These are phyloP conservation scores for Brachycybe producta DNA, from an alignment of 2,888 invertebrate species.

Conservation along the genomic window DNA sequence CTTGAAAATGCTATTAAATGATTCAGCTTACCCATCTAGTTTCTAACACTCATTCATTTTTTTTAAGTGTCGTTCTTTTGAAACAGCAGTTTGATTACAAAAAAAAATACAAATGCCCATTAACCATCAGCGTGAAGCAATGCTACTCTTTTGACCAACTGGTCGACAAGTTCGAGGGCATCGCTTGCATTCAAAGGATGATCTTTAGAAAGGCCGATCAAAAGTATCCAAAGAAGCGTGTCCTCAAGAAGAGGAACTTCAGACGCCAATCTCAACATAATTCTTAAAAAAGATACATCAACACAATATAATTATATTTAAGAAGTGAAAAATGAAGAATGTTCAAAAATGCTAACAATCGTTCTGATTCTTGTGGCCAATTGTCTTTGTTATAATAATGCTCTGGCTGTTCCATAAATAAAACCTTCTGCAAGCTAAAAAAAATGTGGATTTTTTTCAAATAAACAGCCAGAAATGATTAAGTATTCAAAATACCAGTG, in stretches of 20 bases:
- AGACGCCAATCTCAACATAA: constrained; percentile 63
- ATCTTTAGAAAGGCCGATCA: constrained; percentile 60
- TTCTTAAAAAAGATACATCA: constrained; percentile 30
- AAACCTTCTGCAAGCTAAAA: constrained; percentile 35
- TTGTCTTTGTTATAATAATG: constrained; percentile 63
- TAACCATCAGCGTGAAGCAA: constrained; percentile 54
- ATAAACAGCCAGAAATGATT: constrained; percentile 1
- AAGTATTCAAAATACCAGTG: constrained; percentile 34
- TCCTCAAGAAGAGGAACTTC: constrained; percentile 78
- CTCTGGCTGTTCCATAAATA: constrained; percentile 45
- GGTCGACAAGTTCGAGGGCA: constrained; percentile 72
- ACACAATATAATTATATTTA: neutral
- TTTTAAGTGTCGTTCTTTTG: too few relatives aligned
- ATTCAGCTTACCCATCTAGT: too few relatives aligned
- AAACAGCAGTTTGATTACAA: too few relatives aligned
- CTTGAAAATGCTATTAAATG: constrained; percentile 7
- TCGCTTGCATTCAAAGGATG: constrained; percentile 68
- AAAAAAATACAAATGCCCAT: constrained; percentile 3
- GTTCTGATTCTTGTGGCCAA: constrained; percentile 85
- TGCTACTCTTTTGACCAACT: constrained; percentile 70
- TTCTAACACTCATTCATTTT: too few relatives aligned
- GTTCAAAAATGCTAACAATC: constrained; percentile 35
- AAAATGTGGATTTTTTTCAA: constrained; percentile 3
- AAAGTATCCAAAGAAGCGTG: constrained; percentile 63
- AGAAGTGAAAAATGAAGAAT: too few relatives aligned